Percentiles rank a stretch among this genome's conserved stretches.
Conservation (phyloP, 1,140 invertebrate genomes). For the Cotesia typhae region DNA sequence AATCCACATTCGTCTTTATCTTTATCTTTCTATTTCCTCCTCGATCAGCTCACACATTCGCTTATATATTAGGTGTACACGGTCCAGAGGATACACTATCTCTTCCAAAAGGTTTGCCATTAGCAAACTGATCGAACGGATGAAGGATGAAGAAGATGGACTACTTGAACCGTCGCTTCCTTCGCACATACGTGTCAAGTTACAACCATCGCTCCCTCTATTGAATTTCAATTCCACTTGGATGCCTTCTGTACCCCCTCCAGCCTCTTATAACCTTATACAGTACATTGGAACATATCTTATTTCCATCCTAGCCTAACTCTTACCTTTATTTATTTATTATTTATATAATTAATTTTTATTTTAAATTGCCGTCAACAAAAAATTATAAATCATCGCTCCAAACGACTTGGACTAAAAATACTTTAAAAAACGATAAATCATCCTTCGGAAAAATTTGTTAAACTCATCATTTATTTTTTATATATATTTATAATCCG, state of each 20-base stretch:
- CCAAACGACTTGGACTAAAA: too few species aligned
- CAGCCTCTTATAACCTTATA: neutral
- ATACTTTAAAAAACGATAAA: too few species aligned
- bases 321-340: neutral
- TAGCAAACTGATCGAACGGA: constrained; percentile 18
- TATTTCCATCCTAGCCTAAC: neutral
- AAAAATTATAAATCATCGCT: too few species aligned
- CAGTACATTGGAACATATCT: neutral
- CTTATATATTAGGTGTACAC: neutral
- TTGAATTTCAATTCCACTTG: constrained; percentile 54
- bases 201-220: constrained; percentile 36
- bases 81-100: constrained; percentile 9
- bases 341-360: too few species aligned
- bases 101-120: constrained; percentile 14
- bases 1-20: constrained; percentile 33
- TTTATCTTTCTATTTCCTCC: constrained; percentile 12
- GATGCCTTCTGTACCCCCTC: constrained; percentile 3
- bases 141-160: constrained; percentile 2
- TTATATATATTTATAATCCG: too few species aligned
- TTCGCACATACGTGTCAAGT: constrained; percentile 38
- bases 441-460: too few species aligned
- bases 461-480: too few species aligned
- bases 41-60: neutral
- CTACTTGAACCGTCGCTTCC: constrained; percentile 4
- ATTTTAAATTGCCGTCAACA: too few species aligned